Conservation (phyloP, 2,113 vertebrate species). For the Tragelaphus buxtoni region DNA sequence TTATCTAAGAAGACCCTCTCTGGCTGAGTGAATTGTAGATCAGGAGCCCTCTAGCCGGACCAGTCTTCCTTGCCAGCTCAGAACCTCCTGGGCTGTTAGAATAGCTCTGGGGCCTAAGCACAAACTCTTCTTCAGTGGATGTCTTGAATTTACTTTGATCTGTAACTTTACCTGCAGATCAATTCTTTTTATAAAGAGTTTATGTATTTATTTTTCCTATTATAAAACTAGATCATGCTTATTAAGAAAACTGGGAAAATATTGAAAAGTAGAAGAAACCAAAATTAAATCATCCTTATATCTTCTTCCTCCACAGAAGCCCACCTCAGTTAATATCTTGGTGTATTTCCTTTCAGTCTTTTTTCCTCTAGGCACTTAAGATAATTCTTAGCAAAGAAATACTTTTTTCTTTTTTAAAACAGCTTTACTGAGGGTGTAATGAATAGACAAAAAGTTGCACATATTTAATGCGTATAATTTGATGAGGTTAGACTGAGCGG, state of each 20-base stretch:
- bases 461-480: not conserved
- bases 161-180: not conserved
- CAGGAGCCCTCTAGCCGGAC: not conserved
- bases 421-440: not conserved
- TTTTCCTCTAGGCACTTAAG: not conserved
- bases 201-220: not conserved
- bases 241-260: constrained; percentile 8
- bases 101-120: constrained; percentile 7
- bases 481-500: not conserved
- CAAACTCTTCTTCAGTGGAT: not conserved
- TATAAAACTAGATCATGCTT: constrained; percentile 8
- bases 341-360: not conserved
- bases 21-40: not conserved
- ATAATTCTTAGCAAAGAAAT: not conserved
- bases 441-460: not conserved
- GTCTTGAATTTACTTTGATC: constrained; percentile 47
- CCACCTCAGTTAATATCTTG: not conserved
- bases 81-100: not conserved
- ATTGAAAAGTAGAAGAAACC: not conserved
- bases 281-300: not conserved
- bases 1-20: not conserved
- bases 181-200: not conserved
- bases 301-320: not conserved
- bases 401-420: not conserved
- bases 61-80: not conserved